Conservation (phyloP, 2,797 vertebrate genomes). For the Sebastes goodei region DNA sequence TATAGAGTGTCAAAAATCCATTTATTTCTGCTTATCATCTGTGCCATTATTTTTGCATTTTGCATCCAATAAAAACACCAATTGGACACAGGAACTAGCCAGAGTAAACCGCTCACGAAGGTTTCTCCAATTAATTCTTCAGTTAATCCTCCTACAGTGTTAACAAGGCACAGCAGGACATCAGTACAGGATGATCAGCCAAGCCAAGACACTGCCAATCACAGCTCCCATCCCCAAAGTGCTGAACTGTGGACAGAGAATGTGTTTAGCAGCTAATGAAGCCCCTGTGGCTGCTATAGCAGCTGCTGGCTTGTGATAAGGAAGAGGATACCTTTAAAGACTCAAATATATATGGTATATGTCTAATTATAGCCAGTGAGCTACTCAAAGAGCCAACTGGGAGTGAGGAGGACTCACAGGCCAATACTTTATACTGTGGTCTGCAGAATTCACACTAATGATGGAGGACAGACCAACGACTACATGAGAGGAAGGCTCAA, state of each 20-base stretch:
- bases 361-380: conserved; percentile 8
- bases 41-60: not conserved
- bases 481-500: not conserved
- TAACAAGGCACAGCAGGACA: conserved; percentile 44
- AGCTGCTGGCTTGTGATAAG: conserved; percentile 42
- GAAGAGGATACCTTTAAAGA: conserved; percentile 19
- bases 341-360: not conserved
- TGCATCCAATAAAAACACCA: not conserved
- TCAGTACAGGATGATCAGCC: conserved; percentile 27
- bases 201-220: conserved; percentile 54
- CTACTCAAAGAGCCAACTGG: not conserved
- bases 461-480: not conserved
- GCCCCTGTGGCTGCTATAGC: conserved; percentile 1
- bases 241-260: conserved; percentile 15
- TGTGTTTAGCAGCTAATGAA: conserved; percentile 39
- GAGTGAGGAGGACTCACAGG: not conserved
- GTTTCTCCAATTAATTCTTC: conserved; percentile 41
- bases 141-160: conserved; percentile 47
- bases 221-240: conserved; percentile 33
- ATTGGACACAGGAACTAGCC: not conserved
- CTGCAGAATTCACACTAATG: conserved; percentile 13
- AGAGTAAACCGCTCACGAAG: conserved; percentile 8
- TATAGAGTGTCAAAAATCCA: not conserved
- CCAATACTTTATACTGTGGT: not conserved
- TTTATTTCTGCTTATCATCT: not conserved